phyloP scores from a whole-genome alignment of 1,140 invertebrate genomes.

The Teleopsis dalmanni region DNA sequence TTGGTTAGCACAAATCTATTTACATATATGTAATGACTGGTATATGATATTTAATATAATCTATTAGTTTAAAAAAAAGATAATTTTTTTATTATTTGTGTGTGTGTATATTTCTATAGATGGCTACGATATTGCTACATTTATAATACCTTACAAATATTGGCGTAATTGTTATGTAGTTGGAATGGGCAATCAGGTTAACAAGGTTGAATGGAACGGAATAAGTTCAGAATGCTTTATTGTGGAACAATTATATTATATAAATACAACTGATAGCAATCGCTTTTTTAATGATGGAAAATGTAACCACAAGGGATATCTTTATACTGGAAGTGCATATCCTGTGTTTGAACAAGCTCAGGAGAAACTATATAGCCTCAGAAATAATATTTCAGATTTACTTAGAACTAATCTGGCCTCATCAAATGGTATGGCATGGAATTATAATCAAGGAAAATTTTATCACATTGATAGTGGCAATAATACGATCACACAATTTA shows the following conservation, averaged over 20 bases:
- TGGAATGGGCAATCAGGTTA: neutral
- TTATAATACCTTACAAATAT: neutral
- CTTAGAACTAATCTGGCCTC: conserved; percentile 48
- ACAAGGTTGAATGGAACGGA: neutral
- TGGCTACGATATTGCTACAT: no score
- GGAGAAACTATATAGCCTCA: neutral
- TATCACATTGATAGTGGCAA: conserved; percentile 66
- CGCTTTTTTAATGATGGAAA: neutral
- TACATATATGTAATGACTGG: no score
- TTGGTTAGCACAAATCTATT: no score
- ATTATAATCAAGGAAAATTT: conserved; percentile 54
- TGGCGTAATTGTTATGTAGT: neutral
- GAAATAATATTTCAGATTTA: neutral
- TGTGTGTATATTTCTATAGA: no score
- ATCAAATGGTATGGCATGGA: conserved; percentile 75
- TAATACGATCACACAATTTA: conserved; percentile 54
- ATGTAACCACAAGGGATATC: neutral
- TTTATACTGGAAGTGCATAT: neutral
- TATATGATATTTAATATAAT: no score
- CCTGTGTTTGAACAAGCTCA: neutral
- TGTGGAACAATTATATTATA: neutral
- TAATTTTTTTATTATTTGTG: no score
- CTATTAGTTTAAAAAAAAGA: no score
- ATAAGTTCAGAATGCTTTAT: neutral
- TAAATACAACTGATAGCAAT: neutral